Evolutionary conservation across 1,140 invertebrate species (phyloP).

Genomic region (Paralvinella palmiformis): DNA sequence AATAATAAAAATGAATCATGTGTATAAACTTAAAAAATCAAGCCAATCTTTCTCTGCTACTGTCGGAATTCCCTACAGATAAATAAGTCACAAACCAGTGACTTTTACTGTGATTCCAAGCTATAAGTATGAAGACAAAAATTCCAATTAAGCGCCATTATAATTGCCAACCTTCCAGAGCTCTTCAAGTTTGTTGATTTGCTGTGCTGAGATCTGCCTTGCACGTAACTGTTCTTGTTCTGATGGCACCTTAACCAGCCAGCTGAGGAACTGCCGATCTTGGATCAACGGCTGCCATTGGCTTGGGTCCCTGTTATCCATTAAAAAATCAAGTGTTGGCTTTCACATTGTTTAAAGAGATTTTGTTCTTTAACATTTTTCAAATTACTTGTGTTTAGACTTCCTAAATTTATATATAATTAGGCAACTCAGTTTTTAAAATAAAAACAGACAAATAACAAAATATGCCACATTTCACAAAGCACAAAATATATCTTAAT

Average conservation of each 20-base stretch:
- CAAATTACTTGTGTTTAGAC: too few species aligned
- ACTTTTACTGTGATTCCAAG: background rate
- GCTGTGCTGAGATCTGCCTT: slow-evolving; percentile 89
- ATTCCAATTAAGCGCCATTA: background rate
- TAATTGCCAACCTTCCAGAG: slow-evolving; percentile 73
- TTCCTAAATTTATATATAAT: too few species aligned
- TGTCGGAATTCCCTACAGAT: too few species aligned
- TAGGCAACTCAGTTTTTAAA: background rate
- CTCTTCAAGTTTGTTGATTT: slow-evolving; percentile 97
- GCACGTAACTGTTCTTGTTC: slow-evolving; percentile 93
- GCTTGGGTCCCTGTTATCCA: slow-evolving; percentile 77
- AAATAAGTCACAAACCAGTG: background rate
- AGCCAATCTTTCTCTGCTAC: too few species aligned
- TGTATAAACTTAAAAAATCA: too few species aligned
- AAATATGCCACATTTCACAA: too few species aligned
- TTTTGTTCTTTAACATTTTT: too few species aligned
- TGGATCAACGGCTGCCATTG: slow-evolving; percentile 98
- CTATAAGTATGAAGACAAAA: background rate
- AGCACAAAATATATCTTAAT: background rate
- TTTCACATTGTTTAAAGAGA: too few species aligned
- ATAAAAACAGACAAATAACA: too few species aligned
- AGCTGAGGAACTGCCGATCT: slow-evolving; percentile 89
- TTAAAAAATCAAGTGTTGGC: too few species aligned
- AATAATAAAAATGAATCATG: too few species aligned
- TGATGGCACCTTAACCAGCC: slow-evolving; percentile 85